A percentile compares a stretch with the other conserved stretches of the same genome.
These are phyloP conservation scores for Delichon dasypus DNA, from an alignment of 2,797 vertebrate genomes.

Conservation along the genomic window DNA sequence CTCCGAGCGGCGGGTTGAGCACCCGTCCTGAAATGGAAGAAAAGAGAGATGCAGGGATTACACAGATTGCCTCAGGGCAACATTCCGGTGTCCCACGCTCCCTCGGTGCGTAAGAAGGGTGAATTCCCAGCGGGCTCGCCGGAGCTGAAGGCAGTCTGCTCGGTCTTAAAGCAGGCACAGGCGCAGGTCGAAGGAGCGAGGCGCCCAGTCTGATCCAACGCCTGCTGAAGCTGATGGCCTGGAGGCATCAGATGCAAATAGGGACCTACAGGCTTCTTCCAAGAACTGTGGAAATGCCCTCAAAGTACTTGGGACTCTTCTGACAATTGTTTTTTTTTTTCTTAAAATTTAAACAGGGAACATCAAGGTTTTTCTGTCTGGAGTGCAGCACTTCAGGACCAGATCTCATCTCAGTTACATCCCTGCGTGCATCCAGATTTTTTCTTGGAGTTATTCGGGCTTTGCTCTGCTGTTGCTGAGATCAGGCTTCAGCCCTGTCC, in stretches of 20 bases:
- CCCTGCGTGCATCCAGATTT: neutral
- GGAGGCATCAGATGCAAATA: neutral
- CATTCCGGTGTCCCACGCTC: neutral
- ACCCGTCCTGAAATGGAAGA: neutral
- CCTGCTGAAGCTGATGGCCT: slow-evolving; percentile 4
- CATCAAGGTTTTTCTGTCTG: neutral
- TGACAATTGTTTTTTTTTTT: neutral
- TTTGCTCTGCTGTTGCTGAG: neutral
- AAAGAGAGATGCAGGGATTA: neutral
- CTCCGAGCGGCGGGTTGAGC: neutral
- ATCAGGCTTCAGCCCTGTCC: neutral
- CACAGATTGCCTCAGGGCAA: neutral
- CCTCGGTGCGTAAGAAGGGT: neutral
- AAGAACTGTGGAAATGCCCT: neutral
- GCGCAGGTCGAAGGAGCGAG: neutral
- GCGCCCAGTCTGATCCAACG: neutral
- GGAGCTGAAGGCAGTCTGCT: neutral
- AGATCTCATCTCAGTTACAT: neutral
- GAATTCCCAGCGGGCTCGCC: neutral
- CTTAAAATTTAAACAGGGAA: neutral
- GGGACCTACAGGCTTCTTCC: neutral
- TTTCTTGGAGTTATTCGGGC: neutral
- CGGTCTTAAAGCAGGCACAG: neutral
- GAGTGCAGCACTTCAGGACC: neutral
- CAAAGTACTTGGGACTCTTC: neutral